These are phyloP conservation scores for Physella acuta DNA, from an alignment of 1,140 invertebrate species.

Conservation along the genomic window DNA sequence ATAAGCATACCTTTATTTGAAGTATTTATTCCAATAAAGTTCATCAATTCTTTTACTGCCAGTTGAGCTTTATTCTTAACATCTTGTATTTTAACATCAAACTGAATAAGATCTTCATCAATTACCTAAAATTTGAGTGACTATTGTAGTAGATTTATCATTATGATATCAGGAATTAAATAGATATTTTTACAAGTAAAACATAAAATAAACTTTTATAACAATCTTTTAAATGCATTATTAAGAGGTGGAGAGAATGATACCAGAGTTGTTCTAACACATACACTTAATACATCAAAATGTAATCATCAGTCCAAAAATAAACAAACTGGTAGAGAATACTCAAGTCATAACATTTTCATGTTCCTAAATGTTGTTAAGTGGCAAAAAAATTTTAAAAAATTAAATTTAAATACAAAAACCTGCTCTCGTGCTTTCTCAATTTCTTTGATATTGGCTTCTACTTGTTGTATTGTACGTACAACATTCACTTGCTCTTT, in stretches of 20 bases:
- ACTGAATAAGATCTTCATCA: conserved; percentile 1
- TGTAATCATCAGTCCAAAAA: no score
- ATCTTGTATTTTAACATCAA: neutral
- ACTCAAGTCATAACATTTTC: no score
- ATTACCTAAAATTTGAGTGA: conserved; percentile 8
- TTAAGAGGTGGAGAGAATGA: neutral
- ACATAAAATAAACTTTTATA: neutral
- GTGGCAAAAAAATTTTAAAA: no score
- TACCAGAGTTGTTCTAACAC: neutral
- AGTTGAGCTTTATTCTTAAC: neutral
- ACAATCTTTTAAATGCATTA: neutral
- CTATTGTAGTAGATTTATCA: neutral
- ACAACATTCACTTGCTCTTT: conserved; percentile 52
- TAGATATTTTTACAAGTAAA: neutral
- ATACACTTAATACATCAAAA: neutral
- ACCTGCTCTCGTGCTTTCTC: conserved; percentile 44
- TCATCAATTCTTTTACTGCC: conserved; percentile 12
- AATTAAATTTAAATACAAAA: no score
- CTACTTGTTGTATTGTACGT: conserved; percentile 52
- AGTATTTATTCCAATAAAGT: conserved; percentile 7
- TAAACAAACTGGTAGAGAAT: no score
- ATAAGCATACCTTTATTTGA: no score
- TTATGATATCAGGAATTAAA: neutral
- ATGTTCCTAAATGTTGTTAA: no score
- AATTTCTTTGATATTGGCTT: conserved; percentile 49